Evolutionary conservation across 1,140 invertebrate species (phyloP).

Genomic region (Triops cancriformis): DNA sequence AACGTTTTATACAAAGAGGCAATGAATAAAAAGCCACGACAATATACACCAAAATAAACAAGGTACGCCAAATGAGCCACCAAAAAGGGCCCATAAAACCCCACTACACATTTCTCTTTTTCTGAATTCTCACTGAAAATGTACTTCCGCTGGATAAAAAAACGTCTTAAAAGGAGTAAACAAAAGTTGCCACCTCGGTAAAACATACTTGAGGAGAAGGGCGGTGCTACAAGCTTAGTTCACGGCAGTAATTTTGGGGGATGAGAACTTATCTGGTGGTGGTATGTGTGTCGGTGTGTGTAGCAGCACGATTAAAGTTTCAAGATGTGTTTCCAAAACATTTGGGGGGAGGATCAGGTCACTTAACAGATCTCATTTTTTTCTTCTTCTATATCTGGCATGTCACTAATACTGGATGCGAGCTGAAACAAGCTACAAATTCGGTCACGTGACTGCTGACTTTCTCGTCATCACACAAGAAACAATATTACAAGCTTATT

Average conservation of each 20-base stretch:
- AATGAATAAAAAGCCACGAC: slow-evolving; percentile 14
- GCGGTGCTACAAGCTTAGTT: not conserved
- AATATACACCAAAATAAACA: not conserved
- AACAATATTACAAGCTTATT: not conserved
- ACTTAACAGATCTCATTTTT: not conserved
- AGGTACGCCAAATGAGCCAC: slow-evolving; percentile 8
- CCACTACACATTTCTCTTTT: not conserved
- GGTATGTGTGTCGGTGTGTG: too few species aligned
- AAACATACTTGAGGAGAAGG: not conserved
- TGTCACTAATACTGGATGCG: slow-evolving; percentile 9
- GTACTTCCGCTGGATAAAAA: not conserved
- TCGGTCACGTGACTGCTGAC: slow-evolving; percentile 6
- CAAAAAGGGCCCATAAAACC: slow-evolving; percentile 1
- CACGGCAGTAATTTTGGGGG: not conserved
- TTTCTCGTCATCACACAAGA: not conserved
- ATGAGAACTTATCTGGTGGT: slow-evolving; percentile 11
- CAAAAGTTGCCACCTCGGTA: not conserved
- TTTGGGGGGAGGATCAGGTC: not conserved
- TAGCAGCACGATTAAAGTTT: not conserved
- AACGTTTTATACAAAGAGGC: slow-evolving; percentile 14
- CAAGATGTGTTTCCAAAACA: not conserved
- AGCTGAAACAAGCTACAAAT: not conserved
- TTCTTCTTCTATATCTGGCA: slow-evolving; percentile 2
- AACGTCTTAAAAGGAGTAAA: not conserved
- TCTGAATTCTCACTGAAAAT: not conserved